These are phyloP conservation scores for Bacillus rossius DNA, from an alignment of 1,140 invertebrate genomes.

Conservation along the genomic window DNA sequence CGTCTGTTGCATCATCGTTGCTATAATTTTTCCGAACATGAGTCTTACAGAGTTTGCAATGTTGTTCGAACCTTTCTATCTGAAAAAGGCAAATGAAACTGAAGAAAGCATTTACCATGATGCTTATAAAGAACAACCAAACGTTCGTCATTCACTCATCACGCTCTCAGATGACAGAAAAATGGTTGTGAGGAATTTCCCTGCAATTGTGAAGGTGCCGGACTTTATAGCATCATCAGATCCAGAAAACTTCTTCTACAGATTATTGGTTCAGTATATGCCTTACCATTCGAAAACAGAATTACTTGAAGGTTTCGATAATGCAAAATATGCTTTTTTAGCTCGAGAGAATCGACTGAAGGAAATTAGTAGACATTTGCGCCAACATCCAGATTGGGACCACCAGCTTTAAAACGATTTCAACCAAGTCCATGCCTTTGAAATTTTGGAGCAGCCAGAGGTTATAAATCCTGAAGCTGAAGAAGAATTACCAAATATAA, in stretches of 20 bases:
- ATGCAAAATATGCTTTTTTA: constrained; percentile 32
- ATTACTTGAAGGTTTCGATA: constrained; percentile 15
- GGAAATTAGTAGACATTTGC: constrained; percentile 29
- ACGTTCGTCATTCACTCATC: neutral
- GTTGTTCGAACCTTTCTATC: constrained; percentile 28
- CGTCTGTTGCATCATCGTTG: constrained; percentile 22
- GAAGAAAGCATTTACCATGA: constrained; percentile 4
- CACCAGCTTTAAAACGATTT: constrained; percentile 33
- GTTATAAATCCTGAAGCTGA: constrained; percentile 16
- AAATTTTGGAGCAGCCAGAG: constrained; percentile 27
- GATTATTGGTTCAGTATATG: constrained; percentile 1
- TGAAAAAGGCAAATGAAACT: neutral
- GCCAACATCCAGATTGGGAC: constrained; percentile 19
- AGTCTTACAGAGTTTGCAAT: constrained; percentile 35
- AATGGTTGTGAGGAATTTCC: neutral
- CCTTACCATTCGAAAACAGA: neutral
- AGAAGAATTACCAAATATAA: constrained; percentile 16
- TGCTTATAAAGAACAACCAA: neutral
- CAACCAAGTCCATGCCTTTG: constrained; percentile 31
- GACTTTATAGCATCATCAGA: constrained; percentile 32
- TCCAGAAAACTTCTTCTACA: constrained; percentile 14
- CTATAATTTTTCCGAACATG: constrained; percentile 33
- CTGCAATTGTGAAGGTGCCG: constrained; percentile 21
- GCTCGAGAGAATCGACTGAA: constrained; percentile 25
- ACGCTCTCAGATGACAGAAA: neutral